A percentile compares a stretch with the other conserved stretches of the same genome.
Conservation (phyloP, 2,888 invertebrate species). For the Drosophila tanythrix region DNA sequence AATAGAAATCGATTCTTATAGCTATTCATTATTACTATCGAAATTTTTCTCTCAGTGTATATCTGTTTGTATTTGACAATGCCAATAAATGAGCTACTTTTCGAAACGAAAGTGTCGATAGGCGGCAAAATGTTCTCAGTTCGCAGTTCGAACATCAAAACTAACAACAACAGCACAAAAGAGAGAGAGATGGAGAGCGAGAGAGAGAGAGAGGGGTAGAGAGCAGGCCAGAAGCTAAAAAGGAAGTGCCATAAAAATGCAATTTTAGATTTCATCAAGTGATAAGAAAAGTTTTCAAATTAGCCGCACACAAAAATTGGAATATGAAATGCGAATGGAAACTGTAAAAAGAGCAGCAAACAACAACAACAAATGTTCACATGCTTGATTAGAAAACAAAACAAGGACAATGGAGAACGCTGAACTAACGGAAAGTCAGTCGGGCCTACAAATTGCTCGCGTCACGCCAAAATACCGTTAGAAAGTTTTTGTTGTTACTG, state of each 20-base stretch:
- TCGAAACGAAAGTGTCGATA: conserved; percentile 73
- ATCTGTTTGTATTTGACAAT: conserved; percentile 19
- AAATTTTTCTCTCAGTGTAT: not conserved
- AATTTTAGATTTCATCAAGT: conserved; percentile 81
- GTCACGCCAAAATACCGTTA: conserved; percentile 80
- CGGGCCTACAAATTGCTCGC: conserved; percentile 72
- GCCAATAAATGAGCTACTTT: conserved; percentile 71
- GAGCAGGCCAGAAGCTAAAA: conserved; percentile 33
- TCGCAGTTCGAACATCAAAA: conserved; percentile 26
- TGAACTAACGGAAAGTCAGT: conserved; percentile 40
- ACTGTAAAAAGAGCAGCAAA: conserved; percentile 74
- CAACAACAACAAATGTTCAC: conserved; percentile 42
- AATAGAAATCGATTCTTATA: rapidly evolving
- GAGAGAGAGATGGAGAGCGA: conserved; percentile 7
- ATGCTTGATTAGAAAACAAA: conserved; percentile 75
- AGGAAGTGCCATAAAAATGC: conserved; percentile 82
- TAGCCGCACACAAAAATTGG: conserved; percentile 69
- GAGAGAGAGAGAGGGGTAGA: conserved; percentile 1
- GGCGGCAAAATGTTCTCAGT: conserved; percentile 50
- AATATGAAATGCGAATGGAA: conserved; percentile 74
- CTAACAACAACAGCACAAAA: conserved; percentile 10
- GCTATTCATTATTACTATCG: not conserved
- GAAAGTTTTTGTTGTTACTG: conserved; percentile 57
- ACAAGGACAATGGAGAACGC: conserved; percentile 14
- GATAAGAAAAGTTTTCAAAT: conserved; percentile 81